Conservation (phyloP, 2,797 vertebrate species). For the Falco berigora region DNA sequence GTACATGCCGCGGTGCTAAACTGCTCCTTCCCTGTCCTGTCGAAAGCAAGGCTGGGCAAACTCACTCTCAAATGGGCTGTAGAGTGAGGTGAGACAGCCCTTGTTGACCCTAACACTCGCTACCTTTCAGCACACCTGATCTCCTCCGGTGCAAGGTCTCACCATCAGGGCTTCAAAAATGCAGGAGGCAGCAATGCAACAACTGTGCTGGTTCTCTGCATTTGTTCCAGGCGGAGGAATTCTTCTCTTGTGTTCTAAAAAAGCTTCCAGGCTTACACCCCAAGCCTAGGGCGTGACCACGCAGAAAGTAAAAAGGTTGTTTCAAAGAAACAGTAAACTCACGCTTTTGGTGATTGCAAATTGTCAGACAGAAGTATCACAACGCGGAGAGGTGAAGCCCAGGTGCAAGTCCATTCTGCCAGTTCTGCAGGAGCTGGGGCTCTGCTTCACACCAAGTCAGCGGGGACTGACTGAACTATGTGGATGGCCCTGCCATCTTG, state of each 20-base stretch:
- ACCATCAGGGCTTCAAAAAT: not conserved
- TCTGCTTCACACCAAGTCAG: not conserved
- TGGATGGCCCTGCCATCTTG: not conserved
- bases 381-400: not conserved
- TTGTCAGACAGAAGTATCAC: not conserved
- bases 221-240: not conserved
- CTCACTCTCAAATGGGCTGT: not conserved
- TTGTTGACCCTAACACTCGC: not conserved
- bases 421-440: not conserved
- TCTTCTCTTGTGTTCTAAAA: not conserved
- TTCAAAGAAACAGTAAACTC: not conserved
- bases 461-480: not conserved
- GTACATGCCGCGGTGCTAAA: not conserved
- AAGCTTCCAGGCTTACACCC: not conserved
- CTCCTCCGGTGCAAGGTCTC: not conserved
- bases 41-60: accelerated
- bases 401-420: not conserved
- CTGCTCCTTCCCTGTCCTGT: not conserved
- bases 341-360: not conserved
- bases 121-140: not conserved
- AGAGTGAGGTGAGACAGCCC: not conserved
- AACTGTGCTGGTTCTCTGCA: not conserved
- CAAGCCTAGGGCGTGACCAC: not conserved
- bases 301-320: not conserved
- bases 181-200: not conserved